Evolutionary conservation across 2,888 invertebrate species (phyloP), one percentile per base, ranked within the genome.

Genomic region (Hylaea fasciaria): DNA sequence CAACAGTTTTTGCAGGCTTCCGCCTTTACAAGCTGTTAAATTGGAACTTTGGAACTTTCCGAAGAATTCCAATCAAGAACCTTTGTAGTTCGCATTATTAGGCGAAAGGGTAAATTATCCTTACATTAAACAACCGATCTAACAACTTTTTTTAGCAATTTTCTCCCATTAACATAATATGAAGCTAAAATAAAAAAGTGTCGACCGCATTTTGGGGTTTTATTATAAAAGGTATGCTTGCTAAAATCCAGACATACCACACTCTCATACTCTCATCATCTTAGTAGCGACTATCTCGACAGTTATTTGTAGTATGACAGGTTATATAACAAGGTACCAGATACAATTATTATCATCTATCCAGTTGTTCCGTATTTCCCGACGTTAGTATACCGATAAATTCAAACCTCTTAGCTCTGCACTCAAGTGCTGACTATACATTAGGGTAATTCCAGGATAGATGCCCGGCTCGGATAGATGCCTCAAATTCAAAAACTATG

Each of bases 1-100:
- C 46, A 52, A 62, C 66, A 63, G 57, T 56, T 57, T 62, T 55
- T 62, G 50, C 29, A 50, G 56, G 59, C 50, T 62, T 59, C 61
- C 53, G 55, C 53, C 32, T 54, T 44, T 45, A 49, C 60, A 70
- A 71, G 63, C 70, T 65, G 50, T 63, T 62, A 61, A 70, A 59
- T 64, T 43, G n/a, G 70, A 73, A 71, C 74, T 75, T 64, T 58
- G 57, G 40, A 66, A 73, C 69, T 78, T 65, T 5, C 52, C 29
- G 66, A 80, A 77, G 79, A 77, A 80, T 80, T 78, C 67, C 74
- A 77, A 80, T 80, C 69, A 80, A 73, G 64, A 76, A 67, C 68
- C 77, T 74, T 75, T 65, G 64, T 68, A 68, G 57, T 66, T 69
- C 50, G 62, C 66, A 66, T 66, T 44, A 68, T 58, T 55, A 64